Evolutionary conservation across 2,888 invertebrate genomes (phyloP), one percentile per base, ranked within the genome.

Genomic region (Caenorhabditis sulstoni): DNA sequence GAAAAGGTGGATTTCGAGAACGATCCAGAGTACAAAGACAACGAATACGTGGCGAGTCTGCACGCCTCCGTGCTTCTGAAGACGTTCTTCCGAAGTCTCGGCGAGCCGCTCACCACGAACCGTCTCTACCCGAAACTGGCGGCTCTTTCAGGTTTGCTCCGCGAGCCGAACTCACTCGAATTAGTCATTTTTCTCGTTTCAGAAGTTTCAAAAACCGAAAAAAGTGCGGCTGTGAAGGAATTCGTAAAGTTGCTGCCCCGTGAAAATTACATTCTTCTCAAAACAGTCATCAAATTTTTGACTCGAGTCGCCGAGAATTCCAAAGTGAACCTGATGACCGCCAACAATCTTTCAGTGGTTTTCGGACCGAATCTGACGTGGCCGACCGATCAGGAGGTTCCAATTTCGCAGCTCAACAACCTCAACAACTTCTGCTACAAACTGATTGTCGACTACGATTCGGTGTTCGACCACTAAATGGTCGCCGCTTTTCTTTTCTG

Each of bases 361-460:
- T 97, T 97, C 91, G 96, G 96, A 0, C 97, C 96, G 4, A 96
- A 96, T 78, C 93, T 97, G 82, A 95, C 96, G 75, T 93, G 96
- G 83, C 94, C 95, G 12, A 95, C 88, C 1, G 86, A 89, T 74
- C 87, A 88, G 67, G 88, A 88, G 68, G 87, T 88, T 39, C 87
- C 87, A n/a, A 83, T 89, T 23, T 73, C 86, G 9, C 89, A 90
- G 59, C 58, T 90, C 59, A 85, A 90, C 64, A 88, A 88, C 55
- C 77, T 90, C 61, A 90, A 90, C 82, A 88, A 86, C 73, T 90
- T 90, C 77, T 89, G 88, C 76, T 88, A 87, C 78, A 80, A 83
- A 22, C 74, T 90, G 35, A 88, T 90, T 53, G 87, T 85, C 20
- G 81, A 89, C 67, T 89, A 86, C 78, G 86, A 87, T 45, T 71